Conservation (phyloP, 2,888 invertebrate genomes). For the Timema cristinae region DNA sequence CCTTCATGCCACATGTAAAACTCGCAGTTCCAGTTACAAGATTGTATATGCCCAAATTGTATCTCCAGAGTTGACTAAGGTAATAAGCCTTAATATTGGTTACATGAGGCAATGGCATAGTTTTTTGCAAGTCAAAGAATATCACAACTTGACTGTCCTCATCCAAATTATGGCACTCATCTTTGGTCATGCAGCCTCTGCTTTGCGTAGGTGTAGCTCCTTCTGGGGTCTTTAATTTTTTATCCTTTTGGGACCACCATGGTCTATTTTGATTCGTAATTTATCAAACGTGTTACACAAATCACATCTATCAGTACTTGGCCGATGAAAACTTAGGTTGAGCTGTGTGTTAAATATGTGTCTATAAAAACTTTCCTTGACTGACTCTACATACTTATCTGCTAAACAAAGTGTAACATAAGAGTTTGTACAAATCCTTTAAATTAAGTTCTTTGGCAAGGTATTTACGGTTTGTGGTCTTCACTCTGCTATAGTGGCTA, state of each 20-base stretch:
- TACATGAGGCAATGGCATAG: neutral
- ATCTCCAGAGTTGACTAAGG: neutral
- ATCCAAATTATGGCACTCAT: neutral
- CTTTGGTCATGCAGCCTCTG: conserved; percentile 5
- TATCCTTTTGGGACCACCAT: neutral
- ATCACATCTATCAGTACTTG: neutral
- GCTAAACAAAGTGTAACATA: too few relatives aligned
- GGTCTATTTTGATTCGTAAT: neutral
- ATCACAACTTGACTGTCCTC: neutral
- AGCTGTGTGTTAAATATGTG: neutral
- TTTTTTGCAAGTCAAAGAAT: conserved; percentile 6
- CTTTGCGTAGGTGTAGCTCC: neutral
- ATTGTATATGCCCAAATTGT: neutral
- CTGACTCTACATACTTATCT: neutral
- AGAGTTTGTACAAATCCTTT: too few relatives aligned
- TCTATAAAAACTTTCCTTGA: neutral
- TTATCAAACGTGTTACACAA: neutral
- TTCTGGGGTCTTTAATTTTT: neutral
- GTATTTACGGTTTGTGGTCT: too few relatives aligned
- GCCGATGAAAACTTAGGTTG: neutral
- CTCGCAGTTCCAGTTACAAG: neutral
- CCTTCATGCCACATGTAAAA: conserved; percentile 34
- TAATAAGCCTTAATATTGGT: neutral
- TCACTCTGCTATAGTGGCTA: too few relatives aligned
- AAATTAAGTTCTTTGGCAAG: too few relatives aligned